Evolutionary conservation across 2,797 vertebrate species (phyloP).

Genomic region (Oreonectes daqikongensis): DNA sequence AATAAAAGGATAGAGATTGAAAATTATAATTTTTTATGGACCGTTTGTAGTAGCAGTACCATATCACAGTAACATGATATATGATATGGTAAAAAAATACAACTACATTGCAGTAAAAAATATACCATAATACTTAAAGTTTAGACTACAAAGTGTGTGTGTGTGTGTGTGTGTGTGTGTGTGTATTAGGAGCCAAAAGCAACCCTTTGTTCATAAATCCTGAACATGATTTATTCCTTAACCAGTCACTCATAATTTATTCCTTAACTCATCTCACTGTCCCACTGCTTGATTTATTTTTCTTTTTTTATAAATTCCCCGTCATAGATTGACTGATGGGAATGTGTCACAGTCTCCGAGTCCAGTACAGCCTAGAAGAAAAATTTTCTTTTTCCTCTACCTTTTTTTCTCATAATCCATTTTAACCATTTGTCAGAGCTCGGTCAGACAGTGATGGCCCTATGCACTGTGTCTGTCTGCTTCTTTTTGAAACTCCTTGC

Average conservation of each 20-base stretch:
- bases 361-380: constrained; percentile 67
- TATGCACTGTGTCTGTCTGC: constrained; percentile 57
- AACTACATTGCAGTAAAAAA: too few relatives aligned
- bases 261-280: not conserved
- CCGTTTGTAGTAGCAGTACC: too few relatives aligned
- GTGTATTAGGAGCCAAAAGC: constrained; percentile 19
- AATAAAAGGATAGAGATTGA: too few relatives aligned
- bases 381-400: constrained; percentile 62
- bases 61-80: too few relatives aligned
- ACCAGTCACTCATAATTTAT: not conserved
- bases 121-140: too few relatives aligned
- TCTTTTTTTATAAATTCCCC: constrained; percentile 15
- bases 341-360: constrained; percentile 68
- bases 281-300: not conserved
- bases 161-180: too few relatives aligned
- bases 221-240: not conserved
- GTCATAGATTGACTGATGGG: constrained; percentile 56
- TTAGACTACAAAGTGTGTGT: not conserved
- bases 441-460: constrained; percentile 68
- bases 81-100: too few relatives aligned
- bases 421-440: constrained; percentile 64
- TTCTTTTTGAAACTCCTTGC: not conserved
- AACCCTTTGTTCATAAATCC: not conserved
- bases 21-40: too few relatives aligned
- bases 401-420: constrained; percentile 67